phyloP scores from a whole-genome alignment of 2,888 invertebrate genomes.

The Caenorhabditis sp. region DNA sequence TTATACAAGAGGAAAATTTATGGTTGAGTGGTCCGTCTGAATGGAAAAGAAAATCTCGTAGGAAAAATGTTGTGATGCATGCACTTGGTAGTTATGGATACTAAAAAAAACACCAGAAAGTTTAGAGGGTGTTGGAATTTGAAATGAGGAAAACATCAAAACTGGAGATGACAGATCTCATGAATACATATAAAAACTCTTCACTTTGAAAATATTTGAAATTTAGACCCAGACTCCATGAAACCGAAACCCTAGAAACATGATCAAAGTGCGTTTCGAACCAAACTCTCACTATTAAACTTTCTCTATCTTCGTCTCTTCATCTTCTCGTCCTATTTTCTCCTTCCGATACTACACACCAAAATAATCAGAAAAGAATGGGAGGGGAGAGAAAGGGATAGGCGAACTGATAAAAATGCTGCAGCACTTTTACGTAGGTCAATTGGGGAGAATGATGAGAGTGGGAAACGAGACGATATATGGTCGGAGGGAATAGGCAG shows the following conservation, averaged over 20 bases:
- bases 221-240: not conserved
- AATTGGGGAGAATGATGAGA: conserved; percentile 41
- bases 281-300: conserved; percentile 3
- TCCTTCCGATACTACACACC: conserved; percentile 38
- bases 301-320: conserved; percentile 5
- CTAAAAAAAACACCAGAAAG: not conserved
- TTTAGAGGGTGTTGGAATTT: not conserved
- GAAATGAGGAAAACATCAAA: not conserved
- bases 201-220: no score
- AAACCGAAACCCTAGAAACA: conserved; percentile 3
- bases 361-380: conserved; percentile 10
- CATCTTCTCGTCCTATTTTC: no score
- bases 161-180: not conserved
- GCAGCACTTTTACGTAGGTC: conserved; percentile 61
- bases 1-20: not conserved
- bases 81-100: conserved; percentile 1
- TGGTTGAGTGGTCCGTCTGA: conserved; percentile 13
- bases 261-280: conserved; percentile 30
- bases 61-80: not conserved
- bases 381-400: not conserved
- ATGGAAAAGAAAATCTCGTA: not conserved
- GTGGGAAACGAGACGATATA: conserved; percentile 11
- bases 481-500: conserved; percentile 2
- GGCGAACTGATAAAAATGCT: conserved; percentile 51
- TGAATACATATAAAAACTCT: conserved; percentile 1